Base-by-base conservation (phyloP, 2,113 vertebrate species). In the Chloropsis hardwickii region DNA sequence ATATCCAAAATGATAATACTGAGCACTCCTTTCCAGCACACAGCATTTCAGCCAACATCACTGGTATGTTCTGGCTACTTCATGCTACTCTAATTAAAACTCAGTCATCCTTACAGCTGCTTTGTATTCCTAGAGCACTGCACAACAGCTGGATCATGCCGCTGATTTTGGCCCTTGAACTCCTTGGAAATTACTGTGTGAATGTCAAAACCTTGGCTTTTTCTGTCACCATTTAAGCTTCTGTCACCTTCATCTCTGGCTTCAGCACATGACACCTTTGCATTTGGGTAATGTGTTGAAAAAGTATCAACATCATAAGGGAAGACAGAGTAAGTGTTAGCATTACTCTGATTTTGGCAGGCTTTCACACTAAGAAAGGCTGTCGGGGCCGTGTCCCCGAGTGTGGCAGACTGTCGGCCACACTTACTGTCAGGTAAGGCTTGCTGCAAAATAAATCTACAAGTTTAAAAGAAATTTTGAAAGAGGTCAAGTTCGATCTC, bases 51-150 rank as follows among this genome's bases (percentile, higher is more conserved):
- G 88, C 79, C 90, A 85, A 90, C 78, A 82, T 50, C 66, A 40
- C 39, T 60, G 66, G n/a, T 85, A 80, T 92, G 91, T 73, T 82
- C 87, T 94, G 93, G 81, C 85, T 90, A 20, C 90, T 92, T 95
- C 90, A 80, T 0, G 1, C 66, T 88, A 35, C 74, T 90, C 78
- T 77, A 73, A 88, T 95, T 96, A 77, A 88, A 88, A 73, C 81
- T 66, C 67, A 50, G 56, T 64, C 88, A 86, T 79, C 60, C 62
- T 73, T 58, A 73, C 81, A 92, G 93, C 92, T 94, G 87, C 60
- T 86, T 88, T 88, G 54, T 92, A 62, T 92, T 94, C 74, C 74
- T 95, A 73, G 85, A 91, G 71, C 90, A 27, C 79, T 60, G 47
- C 35, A 50, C 39, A 70, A 91, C 92, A 96, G 86, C 95, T 95